Conservation (phyloP, 2,888 invertebrate species). For the Sminthurinus aureus region DNA sequence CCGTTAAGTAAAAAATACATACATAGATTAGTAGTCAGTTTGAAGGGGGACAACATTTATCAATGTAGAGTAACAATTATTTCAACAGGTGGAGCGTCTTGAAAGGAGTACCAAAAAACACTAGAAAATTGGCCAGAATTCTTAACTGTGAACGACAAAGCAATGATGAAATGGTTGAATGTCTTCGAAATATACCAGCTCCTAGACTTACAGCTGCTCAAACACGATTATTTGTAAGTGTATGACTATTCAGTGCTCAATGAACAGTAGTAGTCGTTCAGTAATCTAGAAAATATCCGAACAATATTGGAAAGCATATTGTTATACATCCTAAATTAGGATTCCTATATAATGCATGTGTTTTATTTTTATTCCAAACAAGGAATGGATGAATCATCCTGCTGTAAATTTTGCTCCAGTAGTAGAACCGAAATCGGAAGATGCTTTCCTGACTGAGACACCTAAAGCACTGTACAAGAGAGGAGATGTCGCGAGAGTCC, state of each 20-base stretch:
- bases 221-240: constrained; percentile 2
- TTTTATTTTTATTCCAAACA: not conserved
- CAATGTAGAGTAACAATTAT: not conserved
- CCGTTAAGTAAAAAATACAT: not conserved
- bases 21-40: no score
- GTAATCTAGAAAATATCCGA: no score
- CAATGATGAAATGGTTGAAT: constrained; percentile 2
- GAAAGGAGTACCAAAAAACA: not conserved
- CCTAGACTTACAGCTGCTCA: constrained; percentile 1
- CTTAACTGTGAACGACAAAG: constrained; percentile 7
- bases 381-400: constrained; percentile 36
- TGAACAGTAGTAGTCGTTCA: no score
- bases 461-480: constrained; percentile 23
- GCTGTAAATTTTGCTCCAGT: constrained; percentile 29
- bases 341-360: no score
- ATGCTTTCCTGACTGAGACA: constrained; percentile 30
- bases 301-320: not conserved
- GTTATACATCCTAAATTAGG: no score
- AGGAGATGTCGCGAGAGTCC: constrained; percentile 25
- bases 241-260: no score
- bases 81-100: constrained; percentile 12
- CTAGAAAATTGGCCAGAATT: not conserved
- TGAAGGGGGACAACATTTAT: not conserved
- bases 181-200: constrained; percentile 13
- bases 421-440: constrained; percentile 14